These are phyloP conservation scores for Semaprochilodus insignis DNA, from an alignment of 2,797 vertebrate species.

Conservation along the genomic window DNA sequence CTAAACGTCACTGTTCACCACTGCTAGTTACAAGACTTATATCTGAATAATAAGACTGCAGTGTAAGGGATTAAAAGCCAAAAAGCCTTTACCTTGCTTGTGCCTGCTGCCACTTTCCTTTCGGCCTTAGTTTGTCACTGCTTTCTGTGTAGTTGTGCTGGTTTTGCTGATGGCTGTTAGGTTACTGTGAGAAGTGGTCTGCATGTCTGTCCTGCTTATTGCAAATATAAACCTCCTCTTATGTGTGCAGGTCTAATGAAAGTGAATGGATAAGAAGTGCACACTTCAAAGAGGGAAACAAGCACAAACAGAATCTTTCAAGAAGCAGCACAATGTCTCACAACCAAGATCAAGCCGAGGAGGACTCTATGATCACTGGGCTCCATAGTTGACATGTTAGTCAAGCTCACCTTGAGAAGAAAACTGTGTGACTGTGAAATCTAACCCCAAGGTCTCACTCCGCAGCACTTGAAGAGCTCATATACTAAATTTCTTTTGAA, in stretches of 20 bases:
- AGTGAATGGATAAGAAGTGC: no score
- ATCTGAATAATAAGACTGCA: no score
- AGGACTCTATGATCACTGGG: not conserved
- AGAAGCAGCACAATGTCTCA: not conserved
- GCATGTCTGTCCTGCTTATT: no score
- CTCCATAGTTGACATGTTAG: not conserved
- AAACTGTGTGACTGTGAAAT: not conserved
- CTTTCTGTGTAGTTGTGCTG: not conserved
- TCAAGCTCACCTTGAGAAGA: not conserved
- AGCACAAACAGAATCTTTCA: not conserved
- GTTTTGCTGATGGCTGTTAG: not conserved
- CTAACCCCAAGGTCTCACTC: not conserved
- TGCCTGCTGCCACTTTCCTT: no score
- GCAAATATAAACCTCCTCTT: no score
- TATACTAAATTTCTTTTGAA: not conserved
- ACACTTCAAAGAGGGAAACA: no score
- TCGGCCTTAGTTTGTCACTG: no score
- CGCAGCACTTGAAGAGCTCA: not conserved
- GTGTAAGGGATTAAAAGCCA: no score
- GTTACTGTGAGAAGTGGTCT: not conserved
- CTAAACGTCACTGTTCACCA: no score
- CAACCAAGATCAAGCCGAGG: not conserved
- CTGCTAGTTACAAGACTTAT: no score
- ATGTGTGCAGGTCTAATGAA: no score
- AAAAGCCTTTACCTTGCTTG: no score